Evolutionary conservation across 2,888 invertebrate species (phyloP).

Genomic region (Spodoptera littoralis): DNA sequence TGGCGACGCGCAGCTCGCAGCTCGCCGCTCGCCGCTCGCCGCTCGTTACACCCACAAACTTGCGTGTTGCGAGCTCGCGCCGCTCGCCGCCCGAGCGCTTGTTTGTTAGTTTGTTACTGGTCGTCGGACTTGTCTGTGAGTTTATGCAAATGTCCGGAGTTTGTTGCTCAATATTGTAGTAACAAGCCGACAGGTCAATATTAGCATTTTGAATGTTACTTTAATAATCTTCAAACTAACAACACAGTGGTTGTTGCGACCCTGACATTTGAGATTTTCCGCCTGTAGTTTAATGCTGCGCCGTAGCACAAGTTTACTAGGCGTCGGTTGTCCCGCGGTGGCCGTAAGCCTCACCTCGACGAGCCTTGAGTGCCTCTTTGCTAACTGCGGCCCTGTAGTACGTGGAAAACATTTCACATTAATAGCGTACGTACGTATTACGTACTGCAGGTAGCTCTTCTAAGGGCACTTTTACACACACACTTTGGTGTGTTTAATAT

Average conservation of each 20-base stretch:
- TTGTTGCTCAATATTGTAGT: conserved; percentile 11
- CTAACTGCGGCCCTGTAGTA: too few relatives aligned
- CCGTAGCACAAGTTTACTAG: too few relatives aligned
- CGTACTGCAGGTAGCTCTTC: neutral
- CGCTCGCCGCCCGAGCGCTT: neutral
- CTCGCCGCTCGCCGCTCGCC: conserved; percentile 2
- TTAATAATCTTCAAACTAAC: conserved; percentile 28
- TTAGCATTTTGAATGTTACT: conserved; percentile 39
- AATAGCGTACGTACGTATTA: neutral
- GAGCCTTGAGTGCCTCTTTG: neutral
- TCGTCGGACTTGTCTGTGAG: conserved; percentile 13
- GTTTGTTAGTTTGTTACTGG: neutral
- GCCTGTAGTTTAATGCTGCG: too few relatives aligned
- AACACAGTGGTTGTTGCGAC: neutral
- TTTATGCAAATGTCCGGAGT: conserved; percentile 45
- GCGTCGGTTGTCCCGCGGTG: neutral
- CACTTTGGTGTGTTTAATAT: too few relatives aligned
- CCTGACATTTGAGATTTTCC: neutral
- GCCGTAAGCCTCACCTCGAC: too few relatives aligned
- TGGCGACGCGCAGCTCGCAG: conserved; percentile 13
- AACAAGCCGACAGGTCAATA: conserved; percentile 22
- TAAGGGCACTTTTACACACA: too few relatives aligned
- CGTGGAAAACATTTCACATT: neutral
- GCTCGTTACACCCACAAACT: too few relatives aligned
- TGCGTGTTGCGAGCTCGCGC: too few relatives aligned